Evolutionary conservation across 2,888 invertebrate genomes (phyloP).

Genomic region (Ormyrus labotus): DNA sequence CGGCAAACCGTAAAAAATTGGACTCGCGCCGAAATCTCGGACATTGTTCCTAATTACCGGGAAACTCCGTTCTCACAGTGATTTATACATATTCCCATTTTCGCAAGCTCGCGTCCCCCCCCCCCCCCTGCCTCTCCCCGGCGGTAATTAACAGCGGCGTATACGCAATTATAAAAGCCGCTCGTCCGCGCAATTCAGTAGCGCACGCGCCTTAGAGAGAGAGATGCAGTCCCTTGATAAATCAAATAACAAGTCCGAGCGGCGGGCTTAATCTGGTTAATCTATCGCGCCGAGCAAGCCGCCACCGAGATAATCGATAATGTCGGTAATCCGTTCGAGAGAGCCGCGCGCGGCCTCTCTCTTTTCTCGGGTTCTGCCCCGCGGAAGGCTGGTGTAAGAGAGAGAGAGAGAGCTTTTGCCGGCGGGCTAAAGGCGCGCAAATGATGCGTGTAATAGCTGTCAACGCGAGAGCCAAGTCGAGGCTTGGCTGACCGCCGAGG

Average conservation of each 20-base stretch:
- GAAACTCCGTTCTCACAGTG: constrained; percentile 40
- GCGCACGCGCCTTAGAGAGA: constrained; percentile 4
- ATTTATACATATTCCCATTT: constrained; percentile 38
- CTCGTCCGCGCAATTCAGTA: constrained; percentile 19
- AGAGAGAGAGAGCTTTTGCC: background rate
- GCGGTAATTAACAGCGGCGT: too few relatives aligned
- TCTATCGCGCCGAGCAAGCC: constrained; percentile 65
- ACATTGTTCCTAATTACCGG: constrained; percentile 48
- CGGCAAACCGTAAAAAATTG: background rate
- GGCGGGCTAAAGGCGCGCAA: constrained; percentile 58
- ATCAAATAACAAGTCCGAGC: constrained; percentile 71
- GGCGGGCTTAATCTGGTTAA: constrained; percentile 71
- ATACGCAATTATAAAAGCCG: constrained; percentile 3
- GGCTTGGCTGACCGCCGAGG: too few relatives aligned
- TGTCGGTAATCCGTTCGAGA: constrained; percentile 70
- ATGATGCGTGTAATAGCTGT: constrained; percentile 75
- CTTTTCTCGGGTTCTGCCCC: constrained; percentile 67
- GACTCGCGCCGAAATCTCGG: background rate
- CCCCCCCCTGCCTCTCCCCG: too few relatives aligned
- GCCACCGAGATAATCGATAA: constrained; percentile 72
- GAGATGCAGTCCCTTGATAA: constrained; percentile 73
- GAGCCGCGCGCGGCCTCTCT: background rate
- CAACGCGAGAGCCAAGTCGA: constrained; percentile 60
- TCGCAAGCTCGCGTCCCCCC: constrained; percentile 36
- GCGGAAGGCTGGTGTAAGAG: background rate